phyloP scores from a whole-genome alignment of 2,113 vertebrate genomes.

The Monopterus albus region DNA sequence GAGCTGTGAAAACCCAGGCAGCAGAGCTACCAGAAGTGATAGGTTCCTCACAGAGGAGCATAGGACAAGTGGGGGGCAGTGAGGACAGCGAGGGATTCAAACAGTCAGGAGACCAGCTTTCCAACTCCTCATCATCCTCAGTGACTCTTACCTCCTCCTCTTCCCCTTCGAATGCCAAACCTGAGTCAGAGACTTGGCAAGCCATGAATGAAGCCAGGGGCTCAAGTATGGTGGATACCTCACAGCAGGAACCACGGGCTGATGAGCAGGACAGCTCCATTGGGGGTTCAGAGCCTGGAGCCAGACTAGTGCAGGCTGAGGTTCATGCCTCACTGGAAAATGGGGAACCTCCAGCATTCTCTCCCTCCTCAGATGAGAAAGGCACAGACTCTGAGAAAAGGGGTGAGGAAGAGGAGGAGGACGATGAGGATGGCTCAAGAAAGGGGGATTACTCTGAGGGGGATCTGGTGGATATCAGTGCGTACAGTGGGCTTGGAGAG shows the following conservation, averaged over 20 bases:
- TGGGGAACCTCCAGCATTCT: conserved; percentile 55
- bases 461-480: conserved; percentile 96
- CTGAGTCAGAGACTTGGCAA: conserved; percentile 10
- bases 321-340: conserved; percentile 84
- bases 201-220: conserved; percentile 52
- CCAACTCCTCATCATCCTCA: conserved; percentile 51
- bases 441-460: conserved; percentile 96
- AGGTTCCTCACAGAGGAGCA: conserved; percentile 1
- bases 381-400: conserved; percentile 50
- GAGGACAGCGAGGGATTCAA: conserved; percentile 40
- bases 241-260: neutral
- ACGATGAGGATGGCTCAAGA: conserved; percentile 86
- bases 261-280: conserved; percentile 2
- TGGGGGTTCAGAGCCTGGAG: conserved; percentile 55
- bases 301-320: conserved; percentile 76
- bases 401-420: conserved; percentile 65
- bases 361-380: conserved; percentile 48
- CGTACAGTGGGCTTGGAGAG: conserved; percentile 95
- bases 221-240: conserved; percentile 29
- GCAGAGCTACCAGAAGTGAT: conserved; percentile 25
- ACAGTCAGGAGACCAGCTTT: conserved; percentile 54
- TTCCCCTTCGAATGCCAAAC: conserved; percentile 48
- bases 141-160: conserved; percentile 42
- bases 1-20: neutral
- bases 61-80: neutral